Conservation (phyloP, 2,797 vertebrate genomes). For the Eulemur mongoz region DNA sequence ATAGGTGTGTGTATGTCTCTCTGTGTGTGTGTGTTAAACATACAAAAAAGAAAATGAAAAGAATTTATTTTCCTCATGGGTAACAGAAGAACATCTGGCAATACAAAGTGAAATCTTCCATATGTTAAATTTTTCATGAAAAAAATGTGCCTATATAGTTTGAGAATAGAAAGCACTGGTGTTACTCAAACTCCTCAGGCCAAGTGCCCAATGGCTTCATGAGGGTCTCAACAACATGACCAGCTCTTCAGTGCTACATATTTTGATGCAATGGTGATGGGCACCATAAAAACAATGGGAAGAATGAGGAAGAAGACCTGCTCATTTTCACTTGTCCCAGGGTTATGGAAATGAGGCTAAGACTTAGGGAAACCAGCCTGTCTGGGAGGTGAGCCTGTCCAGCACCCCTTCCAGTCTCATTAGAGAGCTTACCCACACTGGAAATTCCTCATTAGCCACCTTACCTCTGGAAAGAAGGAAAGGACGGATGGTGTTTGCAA, state of each 20-base stretch:
- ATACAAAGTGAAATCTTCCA: conserved; percentile 1
- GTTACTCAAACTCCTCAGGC: not conserved
- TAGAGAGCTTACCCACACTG: not conserved
- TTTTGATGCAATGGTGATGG: not conserved
- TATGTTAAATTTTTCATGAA: not conserved
- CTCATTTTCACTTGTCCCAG: not conserved
- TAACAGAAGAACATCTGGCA: conserved; percentile 61
- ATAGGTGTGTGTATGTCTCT: not conserved
- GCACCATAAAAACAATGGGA: not conserved
- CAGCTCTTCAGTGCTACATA: not conserved
- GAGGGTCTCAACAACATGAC: not conserved
- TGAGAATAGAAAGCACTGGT: not conserved
- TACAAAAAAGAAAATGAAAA: not conserved
- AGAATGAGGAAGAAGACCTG: not conserved
- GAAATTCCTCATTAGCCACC: not conserved
- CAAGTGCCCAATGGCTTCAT: not conserved
- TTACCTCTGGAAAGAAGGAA: not conserved
- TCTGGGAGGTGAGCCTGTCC: not conserved
- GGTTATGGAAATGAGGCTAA: not conserved
- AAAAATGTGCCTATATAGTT: not conserved
- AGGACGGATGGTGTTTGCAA: not conserved
- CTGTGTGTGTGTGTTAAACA: not conserved
- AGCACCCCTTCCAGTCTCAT: not conserved
- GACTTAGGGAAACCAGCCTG: not conserved
- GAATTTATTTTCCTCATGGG: conserved; percentile 6